Base-by-base conservation (phyloP, 2,113 vertebrate genomes). In the Prochilodus magdalenae region DNA sequence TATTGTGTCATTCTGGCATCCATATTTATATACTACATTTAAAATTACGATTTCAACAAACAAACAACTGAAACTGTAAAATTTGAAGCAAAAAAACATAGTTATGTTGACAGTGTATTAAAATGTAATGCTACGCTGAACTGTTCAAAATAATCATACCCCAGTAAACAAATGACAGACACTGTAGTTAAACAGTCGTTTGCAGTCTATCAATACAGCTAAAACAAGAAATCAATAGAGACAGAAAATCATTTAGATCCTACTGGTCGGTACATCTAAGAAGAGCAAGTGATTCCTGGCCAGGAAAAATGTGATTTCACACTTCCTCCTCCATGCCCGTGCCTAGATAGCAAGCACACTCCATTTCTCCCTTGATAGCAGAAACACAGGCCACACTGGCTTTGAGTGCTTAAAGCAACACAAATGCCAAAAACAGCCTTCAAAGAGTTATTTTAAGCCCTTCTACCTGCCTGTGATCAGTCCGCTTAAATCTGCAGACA, bases 301-400 rank as follows among this genome's bases (percentile, higher is more conserved):
- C 85, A 87, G 74, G 83, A 87, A 88, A 87, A 75, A 87, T 82
- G 60, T 73, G 79, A 88, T 90, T 89, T 87, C 83, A 83, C 77
- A 85, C 83, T 84, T 89, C 88, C 84, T 88, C 84, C 82, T 78
- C 85, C 78, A 29, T 73, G 53, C 65, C 60, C 47, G 12, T 82
- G 60, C 80, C 20, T 18, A 69, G 53, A 73, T n/a, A 79, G 73
- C 26, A 59, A 65, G 79, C 75, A 78, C 69, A 66, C 79, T 24
- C 59, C 12, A 27, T 14, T 60, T 86, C 47, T 44, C 47, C 44
- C 20, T 30, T 36, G 66, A 70, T 14, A 60, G 44, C 59, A 36
- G 27, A 20, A 78, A 71, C 36, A 36, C 30, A 20, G 11, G 12
- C 59, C 57, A 53, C 36, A 67, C 51, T 75, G 22, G 30, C 65